These are phyloP conservation scores for Diceros bicornis DNA, from an alignment of 2,797 vertebrate genomes.

Conservation along the genomic window DNA sequence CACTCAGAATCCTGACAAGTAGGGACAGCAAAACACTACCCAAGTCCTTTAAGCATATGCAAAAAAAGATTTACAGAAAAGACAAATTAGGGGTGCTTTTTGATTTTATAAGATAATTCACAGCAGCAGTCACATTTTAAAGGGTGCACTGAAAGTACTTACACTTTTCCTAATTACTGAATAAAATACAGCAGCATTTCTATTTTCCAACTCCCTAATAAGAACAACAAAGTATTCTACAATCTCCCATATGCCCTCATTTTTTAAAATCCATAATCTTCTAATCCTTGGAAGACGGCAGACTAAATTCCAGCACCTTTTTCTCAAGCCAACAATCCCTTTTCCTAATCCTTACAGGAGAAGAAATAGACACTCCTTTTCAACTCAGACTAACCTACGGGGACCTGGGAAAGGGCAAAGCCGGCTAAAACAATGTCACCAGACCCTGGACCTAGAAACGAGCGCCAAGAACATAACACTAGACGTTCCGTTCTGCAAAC, in stretches of 20 bases:
- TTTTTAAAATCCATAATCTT: background rate
- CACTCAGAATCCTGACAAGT: constrained; percentile 1
- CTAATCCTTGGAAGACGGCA: background rate
- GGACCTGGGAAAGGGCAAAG: constrained; percentile 37
- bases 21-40: background rate
- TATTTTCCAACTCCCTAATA: constrained; percentile 33
- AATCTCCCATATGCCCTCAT: background rate
- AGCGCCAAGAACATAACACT: constrained; percentile 32
- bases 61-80: constrained; percentile 61
- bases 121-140: constrained; percentile 22
- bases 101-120: constrained; percentile 49
- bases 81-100: background rate
- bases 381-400: background rate
- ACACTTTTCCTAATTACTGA: constrained; percentile 14
- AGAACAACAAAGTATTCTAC: constrained; percentile 58
- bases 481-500: constrained; percentile 43
- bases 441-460: constrained; percentile 5
- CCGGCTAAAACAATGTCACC: background rate
- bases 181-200: constrained; percentile 39
- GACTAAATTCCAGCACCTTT: constrained; percentile 24
- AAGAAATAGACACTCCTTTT: constrained; percentile 52
- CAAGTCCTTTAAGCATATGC: constrained; percentile 44
- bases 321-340: constrained; percentile 6
- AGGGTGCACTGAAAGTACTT: constrained; percentile 7
- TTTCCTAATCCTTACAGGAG: background rate